Evolutionary conservation across 2,888 invertebrate genomes (phyloP).

Genomic region (Acrobasis suavella): DNA sequence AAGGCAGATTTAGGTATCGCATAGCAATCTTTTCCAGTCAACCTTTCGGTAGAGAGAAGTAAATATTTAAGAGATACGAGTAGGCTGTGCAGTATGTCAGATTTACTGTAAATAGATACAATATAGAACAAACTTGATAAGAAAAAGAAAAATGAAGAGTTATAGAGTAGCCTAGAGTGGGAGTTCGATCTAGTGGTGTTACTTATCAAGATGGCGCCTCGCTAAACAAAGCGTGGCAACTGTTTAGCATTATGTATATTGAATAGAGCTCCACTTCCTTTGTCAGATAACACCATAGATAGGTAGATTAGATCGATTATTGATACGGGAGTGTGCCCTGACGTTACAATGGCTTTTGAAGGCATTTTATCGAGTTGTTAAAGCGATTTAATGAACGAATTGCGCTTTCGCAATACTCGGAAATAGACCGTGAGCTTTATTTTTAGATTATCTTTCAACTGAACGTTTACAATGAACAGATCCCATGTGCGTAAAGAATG

Average conservation of each 20-base stretch:
- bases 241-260: conserved; percentile 49
- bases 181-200: conserved; percentile 1
- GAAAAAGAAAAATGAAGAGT: too few relatives aligned
- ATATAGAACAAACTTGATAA: too few relatives aligned
- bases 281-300: conserved; percentile 11
- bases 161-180: too few relatives aligned
- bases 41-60: too few relatives aligned
- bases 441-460: not conserved
- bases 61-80: too few relatives aligned
- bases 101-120: too few relatives aligned
- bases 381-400: not conserved
- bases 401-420: not conserved
- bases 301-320: conserved; percentile 18
- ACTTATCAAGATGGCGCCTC: conserved; percentile 40
- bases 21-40: too few relatives aligned
- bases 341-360: not conserved
- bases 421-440: not conserved
- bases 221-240: conserved; percentile 44
- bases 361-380: not conserved
- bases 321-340: conserved; percentile 7
- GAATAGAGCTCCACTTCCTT: conserved; percentile 33
- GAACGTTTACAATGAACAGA: not conserved
- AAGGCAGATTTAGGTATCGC: too few relatives aligned
- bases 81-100: too few relatives aligned
- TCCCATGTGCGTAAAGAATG: not conserved